Base-by-base conservation (phyloP, 2,888 invertebrate genomes). In the Serrognathus titanus region DNA sequence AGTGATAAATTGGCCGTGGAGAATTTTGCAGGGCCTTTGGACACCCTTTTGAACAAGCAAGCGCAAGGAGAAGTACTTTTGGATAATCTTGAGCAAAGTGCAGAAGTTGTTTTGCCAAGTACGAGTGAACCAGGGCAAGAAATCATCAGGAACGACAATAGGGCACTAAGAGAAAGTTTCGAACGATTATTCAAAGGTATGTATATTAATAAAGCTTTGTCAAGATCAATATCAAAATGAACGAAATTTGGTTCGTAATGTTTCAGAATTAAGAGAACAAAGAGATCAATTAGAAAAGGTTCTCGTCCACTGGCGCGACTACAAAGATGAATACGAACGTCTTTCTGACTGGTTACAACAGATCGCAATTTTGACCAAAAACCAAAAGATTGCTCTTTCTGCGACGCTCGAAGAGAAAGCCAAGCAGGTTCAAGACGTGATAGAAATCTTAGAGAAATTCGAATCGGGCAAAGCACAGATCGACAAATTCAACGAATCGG, bases 271-370 rank as follows among this genome's bases (percentile, higher is more conserved):
- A 37, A 86, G 88, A 70, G 85, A 90, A 67, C 92, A 94, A 73
- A 92, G 94, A 71, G 88, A 87, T 64, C 89, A 91, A 72, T 75
- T 95, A 13, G 93, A 93, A 78, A 84, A 85, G 2, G 92, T 89
- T 2, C 85, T 94, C 57, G 82, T 83, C 51, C 90, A 93, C 70
- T 92, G 94, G 91, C 84, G 92, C 53, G 90, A 93, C 59, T 95
- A 92, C 78, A 94, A 94, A 76, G 94, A 94, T 71, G 94, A 95
- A 76, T 94, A 92, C 71, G 94, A 95, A 74, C 84, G 92, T 58
- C 78, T 95, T 11, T 92, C 92, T 50, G 94, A 95, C 74, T 95
- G 94, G 94, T 76, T 95, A 35, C 94, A 94, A 70, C 94, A 94
- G 75, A 92, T 92, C 69, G 94, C 94, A 68, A 92, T 94, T 67